These are phyloP conservation scores for Acleris cristana DNA, from an alignment of 2,888 invertebrate species.

Conservation along the genomic window DNA sequence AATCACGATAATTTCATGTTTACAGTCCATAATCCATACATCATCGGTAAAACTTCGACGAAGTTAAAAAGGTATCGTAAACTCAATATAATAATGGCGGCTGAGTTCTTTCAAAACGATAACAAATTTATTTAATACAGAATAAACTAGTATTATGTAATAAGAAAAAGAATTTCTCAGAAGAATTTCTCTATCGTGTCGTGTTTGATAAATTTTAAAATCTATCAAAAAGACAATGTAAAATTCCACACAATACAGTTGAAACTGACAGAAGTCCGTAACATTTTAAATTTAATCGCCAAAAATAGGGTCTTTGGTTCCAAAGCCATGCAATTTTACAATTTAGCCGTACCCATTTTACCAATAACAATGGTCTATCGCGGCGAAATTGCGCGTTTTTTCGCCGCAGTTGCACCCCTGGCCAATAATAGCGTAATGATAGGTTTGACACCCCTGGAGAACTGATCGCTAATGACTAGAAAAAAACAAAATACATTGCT, in stretches of 20 bases:
- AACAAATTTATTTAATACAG: too few relatives aligned
- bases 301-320: constrained; percentile 1
- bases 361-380: constrained; percentile 1
- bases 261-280: constrained; percentile 1
- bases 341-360: constrained; percentile 6
- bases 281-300: background rate
- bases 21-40: constrained; percentile 19
- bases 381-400: constrained; percentile 22
- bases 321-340: constrained; percentile 19
- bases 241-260: background rate
- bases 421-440: constrained; percentile 37
- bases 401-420: constrained; percentile 23
- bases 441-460: constrained; percentile 34
- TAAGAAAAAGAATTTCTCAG: too few relatives aligned
- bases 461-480: constrained; percentile 9
- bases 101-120: background rate
- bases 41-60: constrained; percentile 4
- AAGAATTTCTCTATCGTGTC: too few relatives aligned
- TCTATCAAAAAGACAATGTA: too few relatives aligned
- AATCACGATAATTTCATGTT: constrained; percentile 30
- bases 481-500: background rate
- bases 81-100: background rate
- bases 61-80: background rate
- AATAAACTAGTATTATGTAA: too few relatives aligned
- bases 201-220: too few relatives aligned